Percentiles rank a stretch among this genome's conserved stretches.
phyloP scores from a whole-genome alignment of 2,797 vertebrate species.

The Champsocephalus gunnari region DNA sequence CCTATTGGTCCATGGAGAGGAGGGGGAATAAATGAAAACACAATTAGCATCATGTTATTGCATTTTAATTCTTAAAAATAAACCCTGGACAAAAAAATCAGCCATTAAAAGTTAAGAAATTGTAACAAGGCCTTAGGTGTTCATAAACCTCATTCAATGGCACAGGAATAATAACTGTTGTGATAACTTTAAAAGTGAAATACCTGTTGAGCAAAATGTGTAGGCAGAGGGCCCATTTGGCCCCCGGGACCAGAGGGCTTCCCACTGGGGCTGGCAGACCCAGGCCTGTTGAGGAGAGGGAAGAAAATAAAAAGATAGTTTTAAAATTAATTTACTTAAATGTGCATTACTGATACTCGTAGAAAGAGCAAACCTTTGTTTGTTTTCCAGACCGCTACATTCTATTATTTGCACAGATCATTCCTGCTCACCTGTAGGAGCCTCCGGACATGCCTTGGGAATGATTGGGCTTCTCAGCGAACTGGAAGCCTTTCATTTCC shows the following conservation, averaged over 20 bases:
- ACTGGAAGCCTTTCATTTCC: conserved; percentile 99
- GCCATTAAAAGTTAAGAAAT: background rate
- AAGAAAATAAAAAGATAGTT: background rate
- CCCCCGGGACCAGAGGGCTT: conserved; percentile 90
- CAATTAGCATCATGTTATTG: background rate
- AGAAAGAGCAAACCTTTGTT: background rate
- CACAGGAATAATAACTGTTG: conserved; percentile 9
- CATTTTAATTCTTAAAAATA: no score
- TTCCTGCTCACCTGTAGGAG: conserved; percentile 90
- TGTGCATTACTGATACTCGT: background rate
- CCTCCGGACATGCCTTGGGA: conserved; percentile 87
- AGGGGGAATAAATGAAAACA: conserved; percentile 29
- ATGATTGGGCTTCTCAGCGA: conserved; percentile 93
- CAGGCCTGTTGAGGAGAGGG: conserved; percentile 84
- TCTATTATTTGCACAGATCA: background rate
- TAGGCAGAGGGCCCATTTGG: conserved; percentile 90
- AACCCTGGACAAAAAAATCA: no score
- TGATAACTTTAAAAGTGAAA: background rate
- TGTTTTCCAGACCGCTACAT: background rate
- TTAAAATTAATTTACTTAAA: conserved; percentile 6
- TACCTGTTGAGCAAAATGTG: conserved; percentile 97
- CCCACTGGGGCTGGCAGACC: conserved; percentile 96
- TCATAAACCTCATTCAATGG: background rate
- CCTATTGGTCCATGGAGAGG: conserved; percentile 57
- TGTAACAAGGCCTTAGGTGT: background rate